Evolutionary conservation across 2,888 invertebrate species (phyloP).

Genomic region (Herminia tarsipennalis): DNA sequence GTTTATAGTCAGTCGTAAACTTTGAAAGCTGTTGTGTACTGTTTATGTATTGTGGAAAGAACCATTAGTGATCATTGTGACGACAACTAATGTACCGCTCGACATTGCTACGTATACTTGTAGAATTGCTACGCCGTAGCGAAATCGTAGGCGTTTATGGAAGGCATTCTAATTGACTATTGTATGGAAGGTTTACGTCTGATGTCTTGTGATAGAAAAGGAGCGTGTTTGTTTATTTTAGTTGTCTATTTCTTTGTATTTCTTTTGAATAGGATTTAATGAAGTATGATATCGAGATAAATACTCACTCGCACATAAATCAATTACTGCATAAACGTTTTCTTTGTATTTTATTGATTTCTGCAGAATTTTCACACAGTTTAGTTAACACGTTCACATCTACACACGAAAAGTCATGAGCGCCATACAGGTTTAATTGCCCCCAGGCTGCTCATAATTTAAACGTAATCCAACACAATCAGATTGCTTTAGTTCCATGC

Average conservation of each 20-base stretch:
- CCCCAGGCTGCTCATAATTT: conserved; percentile 26
- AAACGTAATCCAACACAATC: conserved; percentile 34
- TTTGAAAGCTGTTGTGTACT: conserved; percentile 48
- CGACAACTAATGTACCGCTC: conserved; percentile 13
- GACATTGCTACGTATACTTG: conserved; percentile 14
- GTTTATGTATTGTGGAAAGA: conserved; percentile 40
- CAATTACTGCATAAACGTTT: too few species aligned
- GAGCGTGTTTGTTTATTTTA: too few species aligned
- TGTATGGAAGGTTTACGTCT: neutral
- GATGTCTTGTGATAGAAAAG: too few species aligned
- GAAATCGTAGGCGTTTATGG: conserved; percentile 15
- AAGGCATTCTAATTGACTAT: conserved; percentile 5
- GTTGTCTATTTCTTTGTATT: too few species aligned
- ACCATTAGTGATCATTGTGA: conserved; percentile 43
- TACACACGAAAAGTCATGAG: conserved; percentile 21
- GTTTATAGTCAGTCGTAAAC: conserved; percentile 54
- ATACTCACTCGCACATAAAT: too few species aligned
- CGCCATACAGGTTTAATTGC: conserved; percentile 20
- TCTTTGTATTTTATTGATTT: too few species aligned
- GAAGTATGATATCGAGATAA: too few species aligned
- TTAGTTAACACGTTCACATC: conserved; percentile 22
- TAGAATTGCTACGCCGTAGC: conserved; percentile 36
- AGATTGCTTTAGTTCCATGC: conserved; percentile 22
- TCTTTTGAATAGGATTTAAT: too few species aligned
- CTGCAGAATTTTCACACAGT: conserved; percentile 8